These are phyloP conservation scores for Branchellion lobata DNA, from an alignment of 2,888 invertebrate genomes.

Conservation along the genomic window DNA sequence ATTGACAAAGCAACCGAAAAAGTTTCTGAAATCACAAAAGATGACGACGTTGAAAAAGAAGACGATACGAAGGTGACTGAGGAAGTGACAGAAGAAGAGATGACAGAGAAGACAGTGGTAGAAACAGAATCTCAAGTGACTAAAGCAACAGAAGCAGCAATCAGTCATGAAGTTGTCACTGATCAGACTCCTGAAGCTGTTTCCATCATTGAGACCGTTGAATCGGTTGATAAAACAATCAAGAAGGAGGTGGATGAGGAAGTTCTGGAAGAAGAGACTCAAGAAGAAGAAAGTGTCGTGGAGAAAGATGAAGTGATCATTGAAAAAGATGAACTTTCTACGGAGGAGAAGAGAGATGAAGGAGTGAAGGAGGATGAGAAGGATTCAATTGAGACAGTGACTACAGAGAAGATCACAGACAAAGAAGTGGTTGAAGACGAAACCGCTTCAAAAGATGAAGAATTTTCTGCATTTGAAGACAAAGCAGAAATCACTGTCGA, in stretches of 20 bases:
- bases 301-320: not conserved
- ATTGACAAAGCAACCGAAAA: slow-evolving; percentile 6
- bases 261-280: not conserved
- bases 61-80: not conserved
- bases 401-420: too few relatives aligned
- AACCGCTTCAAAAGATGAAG: too few relatives aligned
- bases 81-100: not conserved
- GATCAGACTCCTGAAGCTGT: not conserved
- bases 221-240: not conserved
- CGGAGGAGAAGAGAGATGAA: too few relatives aligned
- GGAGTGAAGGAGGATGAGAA: too few relatives aligned
- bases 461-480: not conserved
- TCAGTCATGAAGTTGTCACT: not conserved
- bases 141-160: not conserved
- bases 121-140: not conserved
- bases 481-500: not conserved
- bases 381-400: too few relatives aligned
- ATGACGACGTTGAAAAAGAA: not conserved
- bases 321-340: not conserved
- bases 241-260: not conserved
- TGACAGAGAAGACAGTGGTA: not conserved
- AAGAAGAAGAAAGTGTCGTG: too few relatives aligned
- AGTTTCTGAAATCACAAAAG: not conserved
- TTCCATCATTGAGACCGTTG: not conserved
- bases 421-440: too few relatives aligned